Evolutionary conservation across 2,888 invertebrate genomes (phyloP), one percentile per base, ranked within the genome.

Genomic region (Campopleginae sp.): DNA sequence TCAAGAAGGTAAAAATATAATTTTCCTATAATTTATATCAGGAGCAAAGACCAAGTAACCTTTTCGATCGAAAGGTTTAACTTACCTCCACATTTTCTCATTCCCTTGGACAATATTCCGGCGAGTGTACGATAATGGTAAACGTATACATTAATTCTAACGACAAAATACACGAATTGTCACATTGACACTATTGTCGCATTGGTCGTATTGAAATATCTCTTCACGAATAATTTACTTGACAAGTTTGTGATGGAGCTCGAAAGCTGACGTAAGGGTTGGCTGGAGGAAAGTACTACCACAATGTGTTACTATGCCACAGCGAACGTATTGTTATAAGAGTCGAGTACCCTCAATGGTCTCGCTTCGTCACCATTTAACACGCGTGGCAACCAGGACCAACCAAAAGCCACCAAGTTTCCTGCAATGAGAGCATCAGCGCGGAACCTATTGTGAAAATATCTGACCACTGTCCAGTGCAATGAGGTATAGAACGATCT

Each of bases 371-470:
- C 90, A 89, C 90, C 91, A 91, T 92, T 92, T 92, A 92, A 91
- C 91, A 90, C 90, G 89, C 90, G 70, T 58, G 79, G 65, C 70
- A 72, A 51, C 48, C 58, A 33, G 51, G 66, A 74, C 86, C 90
- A 70, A 89, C 89, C 89, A 90, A 80, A 74, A 91, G 88, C 90
- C 90, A 88, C 88, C 89, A 92, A 92, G 90, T 92, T 92, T 91
- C 90, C 90, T 89, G 90, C 90, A 89, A 91, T 92, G 92, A 92
- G 92, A 92, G 91, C 92, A 90, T 91, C 89, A 86, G 86, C 87
- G 88, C 89, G 89, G 88, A 90, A 91, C 90, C 93, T 91, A 93
- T 93, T 93, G 92, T 93, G 91, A 91, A 92, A 93, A 93, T 92
- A 93, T 92, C 92, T 91, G 92, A 92, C 92, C 91, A 91, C 91